Evolutionary conservation across 2,888 invertebrate species (phyloP), one percentile per base, ranked within the genome.

Genomic region (Acleris emargana): DNA sequence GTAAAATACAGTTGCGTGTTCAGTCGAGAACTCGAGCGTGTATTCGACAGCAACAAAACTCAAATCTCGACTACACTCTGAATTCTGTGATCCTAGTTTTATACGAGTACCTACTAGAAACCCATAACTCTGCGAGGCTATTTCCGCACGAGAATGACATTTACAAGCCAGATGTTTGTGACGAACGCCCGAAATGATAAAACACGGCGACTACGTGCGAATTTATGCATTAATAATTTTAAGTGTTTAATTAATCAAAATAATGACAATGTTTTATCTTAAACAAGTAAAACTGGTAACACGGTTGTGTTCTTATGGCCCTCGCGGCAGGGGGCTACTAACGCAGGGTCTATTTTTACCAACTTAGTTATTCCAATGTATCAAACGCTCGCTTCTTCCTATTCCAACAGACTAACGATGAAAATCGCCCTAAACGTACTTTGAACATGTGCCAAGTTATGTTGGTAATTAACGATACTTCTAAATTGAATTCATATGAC

Each of bases 311-410:
- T 74, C 75, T 79, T 79, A 76, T 78, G 74, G 71, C 70, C 72
- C 72, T 70, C 77, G 22, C 81, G 53, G 68, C 76, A 64, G 80
- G 81, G 74, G 74, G 77, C 71, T 68, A 70, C 73, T 55, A 74
- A 76, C 73, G 67, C 73, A 69, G 59, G 28, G 22, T 58, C 22
- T 32, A 45, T 42, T 43, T 54, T 54, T 45, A 67, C 67, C 43
- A 67, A 68, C 51, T 66, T 64, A 52, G 42, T 7, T 52, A 17
- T 50, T 61, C 63, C 52, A 43, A 25, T 43, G 32, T 20, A 54
- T n/a, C 54, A 61, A 69, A 67, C 59, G 18, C 51, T 38, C 61
- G 43, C 58, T 55, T 38, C 52, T 52, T 67, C 62, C 58, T 69
- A 71, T 64, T 0, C 3, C 22, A 13, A 32, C 0, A 16, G 17